Evolutionary conservation across 2,113 vertebrate species (phyloP), one percentile per base, ranked within the genome.

Genomic region (Poicephalus gulielmi): DNA sequence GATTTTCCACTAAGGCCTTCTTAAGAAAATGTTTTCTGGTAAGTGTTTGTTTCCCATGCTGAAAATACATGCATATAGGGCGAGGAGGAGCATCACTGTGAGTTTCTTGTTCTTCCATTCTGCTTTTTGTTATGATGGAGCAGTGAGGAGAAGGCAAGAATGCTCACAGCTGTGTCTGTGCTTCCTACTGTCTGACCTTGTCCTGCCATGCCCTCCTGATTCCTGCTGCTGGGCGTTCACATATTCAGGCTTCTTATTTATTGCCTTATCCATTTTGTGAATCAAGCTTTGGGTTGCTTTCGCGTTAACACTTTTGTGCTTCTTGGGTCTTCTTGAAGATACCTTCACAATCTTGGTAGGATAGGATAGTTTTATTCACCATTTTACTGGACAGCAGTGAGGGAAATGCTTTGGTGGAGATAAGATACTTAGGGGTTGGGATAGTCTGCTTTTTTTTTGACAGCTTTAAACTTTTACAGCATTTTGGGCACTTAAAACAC

Each of bases 1-100:
- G 66, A 90, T 95, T 96, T 96, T 92, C 86, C 83, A 62, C 69
- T 78, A 64, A 77, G 59, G 60, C 60, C 63, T 59, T 83, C 78
- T 92, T 37, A 69, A 80, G 75, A 86, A 84, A 87, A 33, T 79
- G 9, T 87, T 89, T 79, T 62, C 49, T 86, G 78, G 12, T 94
- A 66, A 68, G 41, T 92, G 70, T 88, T 85, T 88, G 83, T 77
- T 97, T 92, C 77, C 68, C 50, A 17, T 95, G 68, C 60, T 86
- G 91, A 70, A 95, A 53, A 55, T 67, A 16, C 25, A 53, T 67
- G 13, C 43, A 10, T 24, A 13, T 60, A 46, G 64, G 11, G 31
- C 0, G 8, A 90, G 35, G 30, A 46, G 39, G 47, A 89, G 17
- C 55, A 44, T 30, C 35, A 49, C 46, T 11, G 19, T 0, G 5